Percentiles rank a stretch among this genome's conserved stretches.
phyloP scores from a whole-genome alignment of 2,797 vertebrate genomes.

The Periparus ater region DNA sequence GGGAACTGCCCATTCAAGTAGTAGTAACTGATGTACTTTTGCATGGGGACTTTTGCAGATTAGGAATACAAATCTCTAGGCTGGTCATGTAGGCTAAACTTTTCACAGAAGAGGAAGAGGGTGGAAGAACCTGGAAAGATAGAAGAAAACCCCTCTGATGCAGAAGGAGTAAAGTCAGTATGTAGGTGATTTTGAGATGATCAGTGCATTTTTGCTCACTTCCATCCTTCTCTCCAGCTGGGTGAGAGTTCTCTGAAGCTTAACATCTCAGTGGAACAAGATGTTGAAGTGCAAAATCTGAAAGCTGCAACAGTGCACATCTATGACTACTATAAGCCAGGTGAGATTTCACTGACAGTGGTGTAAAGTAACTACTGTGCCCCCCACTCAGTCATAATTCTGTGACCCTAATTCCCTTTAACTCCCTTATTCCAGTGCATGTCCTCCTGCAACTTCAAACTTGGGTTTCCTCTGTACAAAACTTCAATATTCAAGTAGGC shows the following conservation, averaged over 20 bases:
- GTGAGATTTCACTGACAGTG: slow-evolving; percentile 23
- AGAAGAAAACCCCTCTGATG: neutral
- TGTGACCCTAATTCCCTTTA: neutral
- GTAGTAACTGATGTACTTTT: neutral
- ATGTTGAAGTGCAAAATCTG: slow-evolving; percentile 64
- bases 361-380: neutral
- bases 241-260: slow-evolving; percentile 16
- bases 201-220: neutral
- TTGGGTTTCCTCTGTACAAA: neutral
- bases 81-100: neutral
- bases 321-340: slow-evolving; percentile 74
- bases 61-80: neutral
- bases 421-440: neutral
- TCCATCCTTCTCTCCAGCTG: slow-evolving; percentile 43
- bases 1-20: neutral
- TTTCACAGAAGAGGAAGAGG: neutral
- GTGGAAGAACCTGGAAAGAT: neutral
- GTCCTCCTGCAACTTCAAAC: neutral
- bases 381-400: neutral
- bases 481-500: neutral
- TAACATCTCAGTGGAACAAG: slow-evolving; percentile 64
- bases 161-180: neutral
- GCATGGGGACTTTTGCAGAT: neutral
- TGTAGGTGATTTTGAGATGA: neutral
- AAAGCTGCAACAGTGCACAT: slow-evolving; percentile 59